Conservation (phyloP, 1,140 invertebrate genomes). For the Aporrectodea caliginosa region DNA sequence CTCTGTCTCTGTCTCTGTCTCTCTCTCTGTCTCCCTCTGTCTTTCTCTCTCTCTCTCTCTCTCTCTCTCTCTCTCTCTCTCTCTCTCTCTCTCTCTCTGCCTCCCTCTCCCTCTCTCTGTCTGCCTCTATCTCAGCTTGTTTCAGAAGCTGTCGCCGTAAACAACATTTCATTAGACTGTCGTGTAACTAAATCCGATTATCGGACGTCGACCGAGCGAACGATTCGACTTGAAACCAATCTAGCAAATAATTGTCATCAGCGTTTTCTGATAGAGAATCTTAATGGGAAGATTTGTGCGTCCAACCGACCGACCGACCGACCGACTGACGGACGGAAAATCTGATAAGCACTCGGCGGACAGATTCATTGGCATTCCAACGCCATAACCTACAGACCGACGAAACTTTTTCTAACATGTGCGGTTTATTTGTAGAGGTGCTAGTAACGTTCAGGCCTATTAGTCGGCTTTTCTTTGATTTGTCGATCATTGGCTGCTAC, state of each 20-base stretch:
- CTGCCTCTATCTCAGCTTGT: not conserved
- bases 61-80: slow-evolving; percentile 10
- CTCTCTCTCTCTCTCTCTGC: not conserved
- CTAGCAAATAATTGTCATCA: slow-evolving; percentile 1
- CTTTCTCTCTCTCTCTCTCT: slow-evolving; percentile 12
- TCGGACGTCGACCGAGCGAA: not conserved
- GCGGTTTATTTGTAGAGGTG: too few species aligned
- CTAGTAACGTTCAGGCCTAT: too few species aligned
- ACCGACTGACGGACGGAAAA: too few species aligned
- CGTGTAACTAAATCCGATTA: not conserved
- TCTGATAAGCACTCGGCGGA: too few species aligned
- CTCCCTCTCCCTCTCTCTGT: slow-evolving; percentile 6
- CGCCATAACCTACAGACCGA: too few species aligned
- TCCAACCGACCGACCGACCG: too few species aligned
- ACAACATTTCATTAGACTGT: not conserved
- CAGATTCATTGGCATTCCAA: too few species aligned
- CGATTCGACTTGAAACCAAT: not conserved
- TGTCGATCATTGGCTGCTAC: too few species aligned
- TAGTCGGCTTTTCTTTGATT: too few species aligned
- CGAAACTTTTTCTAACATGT: too few species aligned
- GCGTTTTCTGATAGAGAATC: not conserved
- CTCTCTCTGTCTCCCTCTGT: not conserved
- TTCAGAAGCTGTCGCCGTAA: not conserved
- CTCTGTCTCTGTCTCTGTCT: not conserved
- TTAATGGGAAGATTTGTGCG: not conserved